Evolutionary conservation across 2,888 invertebrate species (phyloP), one percentile per base, ranked within the genome.

Genomic region (Ametastegia equiseti): DNA sequence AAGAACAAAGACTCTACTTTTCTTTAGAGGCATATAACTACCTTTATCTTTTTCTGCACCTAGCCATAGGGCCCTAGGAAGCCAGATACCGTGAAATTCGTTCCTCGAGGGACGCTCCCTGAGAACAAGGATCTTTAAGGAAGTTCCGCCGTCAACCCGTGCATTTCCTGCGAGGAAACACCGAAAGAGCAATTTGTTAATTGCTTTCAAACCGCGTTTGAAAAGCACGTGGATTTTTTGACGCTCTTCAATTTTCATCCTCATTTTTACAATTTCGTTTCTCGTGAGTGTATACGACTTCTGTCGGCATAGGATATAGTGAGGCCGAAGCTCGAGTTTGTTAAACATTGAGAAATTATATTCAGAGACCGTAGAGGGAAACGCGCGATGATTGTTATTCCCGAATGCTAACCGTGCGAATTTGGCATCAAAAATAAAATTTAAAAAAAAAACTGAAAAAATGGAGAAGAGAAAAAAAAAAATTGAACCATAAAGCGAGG

Each of bases 1-100:
- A 50, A 75, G 75, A 75, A 50, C 36, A 75, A 54, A 36, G 75
- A 54, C 75, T 75, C 75, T 75, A 50, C 75, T 54, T 75, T 19
- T 54, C 75, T 75, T n/a, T 19, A 19, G 36, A 75, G 54, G 75
- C 19, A 36, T 75, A 75, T 75, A 75, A 75, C 54, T 54, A 75
- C 75, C 75, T 75, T 75, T 36, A 75, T 50, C n/a, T 75, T 75
- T 19, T 54, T 33, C 19, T 50, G 19, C 33, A 54, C 75, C 75
- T 54, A 30, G 71, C 54, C 75, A 54, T 33, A 54, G 75, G 75
- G 75, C 50, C 9, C 15, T 19, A 11, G 2, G 54, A n/a, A 54
- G 19, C 50, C 19, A 75, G 36, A 75, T 54, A 54, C 50, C 54
- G 75, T 54, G 50, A 54, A 75, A n/a, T 54, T 75, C 36, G 54